phyloP scores from a whole-genome alignment of 1,140 invertebrate genomes.

The Cotesia vestalis region DNA sequence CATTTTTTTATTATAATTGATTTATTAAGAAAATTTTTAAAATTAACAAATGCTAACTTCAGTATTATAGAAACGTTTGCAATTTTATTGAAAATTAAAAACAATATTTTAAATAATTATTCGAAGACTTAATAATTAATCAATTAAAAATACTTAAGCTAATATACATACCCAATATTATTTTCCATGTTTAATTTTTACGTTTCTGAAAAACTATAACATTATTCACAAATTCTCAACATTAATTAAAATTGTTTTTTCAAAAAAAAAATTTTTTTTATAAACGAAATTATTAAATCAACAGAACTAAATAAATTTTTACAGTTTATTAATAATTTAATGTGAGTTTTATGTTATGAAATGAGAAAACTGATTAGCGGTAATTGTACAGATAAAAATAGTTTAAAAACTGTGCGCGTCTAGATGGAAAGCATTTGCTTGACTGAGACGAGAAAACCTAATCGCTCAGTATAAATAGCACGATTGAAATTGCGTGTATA shows the following conservation, averaged over 20 bases:
- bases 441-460: not conserved
- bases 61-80: no score
- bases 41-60: no score
- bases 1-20: no score
- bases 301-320: no score
- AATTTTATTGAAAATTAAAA: no score
- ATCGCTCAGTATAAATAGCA: slow-evolving; percentile 7
- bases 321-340: not conserved
- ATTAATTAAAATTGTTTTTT: no score
- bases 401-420: not conserved
- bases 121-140: not conserved
- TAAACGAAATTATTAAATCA: no score
- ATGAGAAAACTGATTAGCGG: not conserved
- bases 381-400: not conserved
- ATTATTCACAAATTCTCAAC: no score
- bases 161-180: slow-evolving; percentile 9
- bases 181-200: slow-evolving; percentile 1
- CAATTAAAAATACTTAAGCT: not conserved
- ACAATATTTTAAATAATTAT: no score
- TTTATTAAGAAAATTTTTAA: no score
- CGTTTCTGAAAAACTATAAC: not conserved
- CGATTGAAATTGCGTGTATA: not conserved
- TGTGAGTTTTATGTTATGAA: slow-evolving; percentile 4
- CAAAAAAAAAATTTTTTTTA: no score
- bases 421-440: slow-evolving; percentile 6